Conservation (phyloP, 2,113 vertebrate genomes). For the Calonectris borealis region DNA sequence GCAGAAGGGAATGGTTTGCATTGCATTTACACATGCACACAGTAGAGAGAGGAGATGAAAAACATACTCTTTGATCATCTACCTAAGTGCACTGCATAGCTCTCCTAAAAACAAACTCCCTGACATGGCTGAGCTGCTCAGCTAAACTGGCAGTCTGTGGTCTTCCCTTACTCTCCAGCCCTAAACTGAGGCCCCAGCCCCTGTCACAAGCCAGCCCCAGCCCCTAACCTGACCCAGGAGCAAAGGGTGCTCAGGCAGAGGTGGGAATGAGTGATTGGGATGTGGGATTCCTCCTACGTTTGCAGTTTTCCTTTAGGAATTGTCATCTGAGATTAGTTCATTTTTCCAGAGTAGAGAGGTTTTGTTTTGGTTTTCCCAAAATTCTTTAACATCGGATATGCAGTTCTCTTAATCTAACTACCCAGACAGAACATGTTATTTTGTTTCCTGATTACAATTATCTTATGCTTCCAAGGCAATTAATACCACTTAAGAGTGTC, state of each 20-base stretch:
- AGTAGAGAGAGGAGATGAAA: not conserved
- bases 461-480: not conserved
- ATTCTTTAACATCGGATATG: not conserved
- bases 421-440: not conserved
- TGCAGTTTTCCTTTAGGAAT: not conserved
- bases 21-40: not conserved
- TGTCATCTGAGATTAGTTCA: not conserved
- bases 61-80: not conserved
- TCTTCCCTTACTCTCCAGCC: not conserved
- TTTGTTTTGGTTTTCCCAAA: not conserved
- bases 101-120: not conserved
- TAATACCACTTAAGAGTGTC: not conserved
- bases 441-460: not conserved
- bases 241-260: not conserved
- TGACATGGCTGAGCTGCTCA: not conserved
- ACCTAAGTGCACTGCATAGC: not conserved
- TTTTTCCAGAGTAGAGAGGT: not conserved
- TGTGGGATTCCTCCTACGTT: not conserved
- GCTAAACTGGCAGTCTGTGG: not conserved
- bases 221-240: not conserved
- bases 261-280: too few species aligned
- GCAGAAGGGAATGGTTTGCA: not conserved
- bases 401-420: not conserved
- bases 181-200: not conserved
- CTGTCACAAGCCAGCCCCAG: not conserved